These are phyloP conservation scores for Simalia tracyae DNA, from an alignment of 2,797 vertebrate genomes.

Conservation along the genomic window DNA sequence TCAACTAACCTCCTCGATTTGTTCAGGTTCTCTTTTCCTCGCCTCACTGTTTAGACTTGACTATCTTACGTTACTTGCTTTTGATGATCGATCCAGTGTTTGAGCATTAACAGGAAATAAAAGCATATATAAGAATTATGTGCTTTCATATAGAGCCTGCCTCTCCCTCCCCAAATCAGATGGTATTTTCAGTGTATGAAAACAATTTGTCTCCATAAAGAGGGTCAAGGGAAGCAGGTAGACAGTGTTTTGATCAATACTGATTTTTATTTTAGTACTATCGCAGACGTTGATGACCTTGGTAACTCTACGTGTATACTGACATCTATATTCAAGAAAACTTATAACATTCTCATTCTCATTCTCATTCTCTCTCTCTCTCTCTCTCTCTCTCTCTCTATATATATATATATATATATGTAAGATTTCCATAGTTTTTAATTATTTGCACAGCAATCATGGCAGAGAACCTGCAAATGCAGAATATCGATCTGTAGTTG, in stretches of 20 bases:
- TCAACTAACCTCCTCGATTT: not conserved
- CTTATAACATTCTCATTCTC: not conserved
- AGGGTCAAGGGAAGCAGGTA: constrained; percentile 30
- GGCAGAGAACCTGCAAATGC: not conserved
- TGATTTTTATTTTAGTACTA: constrained; percentile 49
- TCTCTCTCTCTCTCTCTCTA: not conserved
- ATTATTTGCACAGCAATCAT: not conserved
- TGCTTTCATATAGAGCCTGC: not conserved
- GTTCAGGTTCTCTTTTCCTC: constrained; percentile 40
- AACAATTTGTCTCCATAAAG: constrained; percentile 45
- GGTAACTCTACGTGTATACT: constrained; percentile 36
- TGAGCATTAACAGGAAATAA: constrained; percentile 22
- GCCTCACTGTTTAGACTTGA: constrained; percentile 21
- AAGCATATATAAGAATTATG: constrained; percentile 15
- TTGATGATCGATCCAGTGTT: constrained; percentile 27
- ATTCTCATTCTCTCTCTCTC: not conserved
- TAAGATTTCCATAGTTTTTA: not conserved
- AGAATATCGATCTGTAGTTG: not conserved
- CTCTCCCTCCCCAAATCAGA: constrained; percentile 15
- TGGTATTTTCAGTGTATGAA: constrained; percentile 42
- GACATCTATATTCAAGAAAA: constrained; percentile 7
- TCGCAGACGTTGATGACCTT: constrained; percentile 50
- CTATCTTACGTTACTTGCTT: not conserved
- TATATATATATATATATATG: not conserved
- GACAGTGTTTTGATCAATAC: constrained; percentile 49